These are phyloP conservation scores for Okapia johnstoni DNA, from an alignment of 2,113 vertebrate genomes.

Conservation along the genomic window DNA sequence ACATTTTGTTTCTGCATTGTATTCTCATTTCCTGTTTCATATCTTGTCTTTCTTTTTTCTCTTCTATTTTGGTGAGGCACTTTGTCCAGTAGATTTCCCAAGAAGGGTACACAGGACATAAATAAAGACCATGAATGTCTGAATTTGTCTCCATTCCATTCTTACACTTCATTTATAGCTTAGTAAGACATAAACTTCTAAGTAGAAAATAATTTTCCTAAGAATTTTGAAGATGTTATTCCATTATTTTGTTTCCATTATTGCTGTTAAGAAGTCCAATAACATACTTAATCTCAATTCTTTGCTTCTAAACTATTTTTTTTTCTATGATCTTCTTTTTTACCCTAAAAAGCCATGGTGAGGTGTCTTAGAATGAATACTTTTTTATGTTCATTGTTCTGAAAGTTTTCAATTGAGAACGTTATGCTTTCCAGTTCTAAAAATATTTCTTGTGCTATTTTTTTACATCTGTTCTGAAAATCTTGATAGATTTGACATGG, in stretches of 20 bases:
- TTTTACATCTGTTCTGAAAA: background rate
- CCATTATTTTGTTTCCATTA: background rate
- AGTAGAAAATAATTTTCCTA: background rate
- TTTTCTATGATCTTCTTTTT: background rate
- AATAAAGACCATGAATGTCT: background rate
- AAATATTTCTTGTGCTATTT: background rate
- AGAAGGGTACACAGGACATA: background rate
- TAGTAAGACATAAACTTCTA: background rate
- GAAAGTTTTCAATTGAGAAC: background rate
- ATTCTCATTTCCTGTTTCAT: background rate
- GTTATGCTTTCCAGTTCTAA: background rate
- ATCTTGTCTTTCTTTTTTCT: background rate
- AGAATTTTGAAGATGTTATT: background rate
- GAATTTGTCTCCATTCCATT: background rate
- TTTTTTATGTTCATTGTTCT: background rate
- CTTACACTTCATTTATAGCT: background rate
- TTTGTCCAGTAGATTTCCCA: background rate
- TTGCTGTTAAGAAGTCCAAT: background rate
- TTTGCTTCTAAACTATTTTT: background rate
- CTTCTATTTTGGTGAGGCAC: background rate
- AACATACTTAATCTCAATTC: background rate
- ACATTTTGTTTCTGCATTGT: background rate
- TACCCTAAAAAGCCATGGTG: background rate
- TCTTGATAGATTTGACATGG: background rate
- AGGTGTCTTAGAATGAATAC: background rate